Evolutionary conservation across 1,140 invertebrate genomes (phyloP), one percentile per base, ranked within the genome.

Genomic region (Riptortus pedestris): DNA sequence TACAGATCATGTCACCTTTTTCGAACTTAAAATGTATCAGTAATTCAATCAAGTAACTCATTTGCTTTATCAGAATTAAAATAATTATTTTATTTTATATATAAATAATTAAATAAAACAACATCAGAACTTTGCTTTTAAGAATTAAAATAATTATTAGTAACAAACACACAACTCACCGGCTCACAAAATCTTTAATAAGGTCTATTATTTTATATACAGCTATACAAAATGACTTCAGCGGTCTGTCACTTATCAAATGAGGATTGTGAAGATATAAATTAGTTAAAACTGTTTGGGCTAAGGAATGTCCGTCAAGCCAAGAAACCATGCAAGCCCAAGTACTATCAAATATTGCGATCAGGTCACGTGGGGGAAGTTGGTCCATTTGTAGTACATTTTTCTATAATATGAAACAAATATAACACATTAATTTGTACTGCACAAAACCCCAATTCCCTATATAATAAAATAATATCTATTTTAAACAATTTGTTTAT

Each of bases 201-300:
- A 91, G 80, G 72, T 93, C 91, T 61, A 96, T 84, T 33, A 95
- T 80, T 78, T 96, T 96, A 67, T 96, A 85, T 52, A 93, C 83
- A 65, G 86, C 83, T 68, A 93, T 86, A 72, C 86, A 91, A 73
- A 95, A 96, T 12, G 88, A 86, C 74, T 86, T 88, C 31, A 98
- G 76, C 31, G 83, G 80, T 72, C 85, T 87, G 72, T 96, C 91
- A 70, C 85, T 78, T 67, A 98, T 92, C 67, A 84, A 76, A 70
- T 87, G 81, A 5, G 94, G 93, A 69, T 93, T 87, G 76, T 98
- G 94, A 33, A 98, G 77, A 73, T 96, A 98, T 28, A 98, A 80
- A 76, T 97, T 97, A 11, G 93, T 98, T 72, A 98, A 97, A 12
- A 98, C 87, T 20, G 96, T 98, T 79, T 98, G 94, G 28, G 93